Evolutionary conservation across 2,797 vertebrate genomes (phyloP), one percentile per base, ranked within the genome.

Genomic region (Leuciscus waleckii): DNA sequence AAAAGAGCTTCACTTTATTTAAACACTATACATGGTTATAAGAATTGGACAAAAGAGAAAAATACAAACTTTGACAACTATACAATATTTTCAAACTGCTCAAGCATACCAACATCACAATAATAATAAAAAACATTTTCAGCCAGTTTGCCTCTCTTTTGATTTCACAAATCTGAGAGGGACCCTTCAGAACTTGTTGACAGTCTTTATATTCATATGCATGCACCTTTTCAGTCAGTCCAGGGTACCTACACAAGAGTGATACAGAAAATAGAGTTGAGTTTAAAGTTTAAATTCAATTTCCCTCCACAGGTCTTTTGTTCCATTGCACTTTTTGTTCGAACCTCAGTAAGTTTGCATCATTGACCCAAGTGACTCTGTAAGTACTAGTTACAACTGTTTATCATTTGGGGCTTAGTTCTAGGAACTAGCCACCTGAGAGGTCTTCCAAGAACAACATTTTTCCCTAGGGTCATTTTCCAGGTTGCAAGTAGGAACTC

Each of bases 191-290:
- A 84, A 46, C 19, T 54, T 68, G 32, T 7, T 63, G 49, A 49
- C 29, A 35, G 68, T 80, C 16, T 80, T 82, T 76, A 37, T 2
- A 82, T 70, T 51, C 21, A 51, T 41, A 35, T 46, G 23, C 35
- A 23, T 46, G 51, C 83, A 23, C 14, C n/a, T 39, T 54, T 71
- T 46, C 68, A 32, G 89, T 93, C 87, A 94, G 88, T 95, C 95
- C 29, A 95, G 83, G 46, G 94, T 94, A 76, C 95, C 95, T 95
- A 87, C 1, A 86, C 39, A 89, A 35, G 84, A 82, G 83, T 87
- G 1, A 83, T 75, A 87, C 2, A 73, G 4, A 74, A 78, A 76
- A 32, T 32, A 76, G 1, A 76, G 41, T 5, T 74, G 14, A 41
- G 29, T 19, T 29, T 49, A 19, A 79, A 32, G 61, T 65, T 65